Conservation (phyloP, 1,140 invertebrate species). For the Zaprionus vittiger region DNA sequence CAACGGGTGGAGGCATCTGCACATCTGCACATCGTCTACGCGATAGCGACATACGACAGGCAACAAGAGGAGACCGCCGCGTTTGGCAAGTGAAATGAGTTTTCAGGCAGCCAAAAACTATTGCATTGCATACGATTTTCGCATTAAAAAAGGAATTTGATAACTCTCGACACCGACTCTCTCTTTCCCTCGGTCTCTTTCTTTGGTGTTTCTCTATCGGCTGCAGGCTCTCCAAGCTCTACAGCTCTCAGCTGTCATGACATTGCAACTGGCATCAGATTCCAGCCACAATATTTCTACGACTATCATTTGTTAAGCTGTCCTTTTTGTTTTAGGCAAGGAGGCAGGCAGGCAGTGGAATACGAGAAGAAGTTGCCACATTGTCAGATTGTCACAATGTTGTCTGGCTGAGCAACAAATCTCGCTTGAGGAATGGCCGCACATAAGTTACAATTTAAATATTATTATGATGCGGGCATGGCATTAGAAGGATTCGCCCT, state of each 20-base stretch:
- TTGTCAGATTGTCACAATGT: slow-evolving; percentile 24
- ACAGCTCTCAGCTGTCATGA: slow-evolving; percentile 40
- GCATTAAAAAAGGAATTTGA: slow-evolving; percentile 68
- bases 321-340: not conserved
- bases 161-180: slow-evolving; percentile 36
- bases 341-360: too few relatives aligned
- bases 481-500: slow-evolving; percentile 29
- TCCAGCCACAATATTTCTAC: slow-evolving; percentile 14
- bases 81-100: slow-evolving; percentile 38
- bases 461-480: slow-evolving; percentile 38
- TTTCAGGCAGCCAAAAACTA: slow-evolving; percentile 46
- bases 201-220: not conserved
- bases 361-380: not conserved
- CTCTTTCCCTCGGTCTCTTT: not conserved
- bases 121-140: slow-evolving; percentile 46
- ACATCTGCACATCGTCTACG: not conserved
- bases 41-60: not conserved
- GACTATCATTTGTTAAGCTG: slow-evolving; percentile 40
- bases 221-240: slow-evolving; percentile 17
- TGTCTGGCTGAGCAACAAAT: slow-evolving; percentile 44
- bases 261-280: slow-evolving; percentile 14
- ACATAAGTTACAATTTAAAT: slow-evolving; percentile 73
- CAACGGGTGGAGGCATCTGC: slow-evolving; percentile 23
- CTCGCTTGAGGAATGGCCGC: slow-evolving; percentile 62
- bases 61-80: slow-evolving; percentile 7